Conservation (phyloP, 2,888 invertebrate species). For the Oxyteleia sp. region DNA sequence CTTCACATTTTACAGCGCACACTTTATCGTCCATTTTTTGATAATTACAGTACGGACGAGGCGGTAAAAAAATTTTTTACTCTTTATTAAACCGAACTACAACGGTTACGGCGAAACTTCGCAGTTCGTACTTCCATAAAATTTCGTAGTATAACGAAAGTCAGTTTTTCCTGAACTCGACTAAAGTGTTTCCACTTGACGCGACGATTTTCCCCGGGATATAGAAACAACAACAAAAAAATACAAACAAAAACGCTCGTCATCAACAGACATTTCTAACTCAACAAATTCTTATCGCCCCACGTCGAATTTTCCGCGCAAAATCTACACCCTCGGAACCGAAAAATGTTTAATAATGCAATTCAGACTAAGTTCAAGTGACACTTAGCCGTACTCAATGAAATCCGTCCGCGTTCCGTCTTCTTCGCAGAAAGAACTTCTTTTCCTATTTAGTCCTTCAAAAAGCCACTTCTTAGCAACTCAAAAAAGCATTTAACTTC, state of each 20-base stretch:
- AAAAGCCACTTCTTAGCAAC: constrained; percentile 65
- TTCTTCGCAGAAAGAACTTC: constrained; percentile 49
- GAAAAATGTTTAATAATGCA: constrained; percentile 68
- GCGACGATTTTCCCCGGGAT: constrained; percentile 3
- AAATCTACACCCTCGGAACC: constrained; percentile 31
- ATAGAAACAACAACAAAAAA: background rate
- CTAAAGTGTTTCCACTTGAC: constrained; percentile 8
- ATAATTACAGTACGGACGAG: too few species aligned
- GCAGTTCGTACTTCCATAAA: background rate
- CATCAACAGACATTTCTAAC: constrained; percentile 4
- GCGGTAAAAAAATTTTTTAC: too few species aligned
- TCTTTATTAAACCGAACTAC: too few species aligned
- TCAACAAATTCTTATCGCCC: constrained; percentile 6
- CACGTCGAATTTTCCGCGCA: constrained; percentile 11
- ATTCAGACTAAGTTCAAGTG: constrained; percentile 65
- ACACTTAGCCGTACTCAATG: constrained; percentile 57
- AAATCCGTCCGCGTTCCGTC: constrained; percentile 56
- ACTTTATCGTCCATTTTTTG: too few species aligned
- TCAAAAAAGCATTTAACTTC: constrained; percentile 68
- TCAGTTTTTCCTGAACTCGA: background rate
- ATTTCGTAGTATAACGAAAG: background rate
- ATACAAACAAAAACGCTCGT: too few species aligned
- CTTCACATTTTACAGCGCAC: too few species aligned
- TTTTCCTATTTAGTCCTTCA: constrained; percentile 60
- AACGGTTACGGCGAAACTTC: too few species aligned